Conservation (phyloP, 2,888 invertebrate species). For the Agelastica alni region DNA sequence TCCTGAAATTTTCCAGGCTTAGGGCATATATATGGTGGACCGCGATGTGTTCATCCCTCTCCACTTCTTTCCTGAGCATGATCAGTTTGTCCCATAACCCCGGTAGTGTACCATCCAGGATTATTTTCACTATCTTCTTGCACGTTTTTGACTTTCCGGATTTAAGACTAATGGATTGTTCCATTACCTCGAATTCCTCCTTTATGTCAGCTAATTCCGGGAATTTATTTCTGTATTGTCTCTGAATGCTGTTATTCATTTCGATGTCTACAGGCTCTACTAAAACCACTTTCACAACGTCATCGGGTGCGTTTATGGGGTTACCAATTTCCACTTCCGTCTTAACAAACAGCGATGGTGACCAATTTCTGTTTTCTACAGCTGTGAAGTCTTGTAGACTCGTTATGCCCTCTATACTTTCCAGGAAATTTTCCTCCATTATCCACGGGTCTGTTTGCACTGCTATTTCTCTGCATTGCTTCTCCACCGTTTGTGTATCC, state of each 20-base stretch:
- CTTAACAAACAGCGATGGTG: not conserved
- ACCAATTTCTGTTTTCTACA: not conserved
- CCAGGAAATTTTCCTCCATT: not conserved
- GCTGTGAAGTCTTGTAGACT: not conserved
- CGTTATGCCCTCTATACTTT: not conserved
- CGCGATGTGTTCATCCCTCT: not conserved
- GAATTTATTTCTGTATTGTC: slow-evolving; percentile 15
- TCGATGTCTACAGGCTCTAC: slow-evolving; percentile 15
- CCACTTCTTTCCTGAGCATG: not conserved
- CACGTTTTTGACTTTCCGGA: not conserved
- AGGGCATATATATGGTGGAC: not conserved
- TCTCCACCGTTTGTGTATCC: not conserved
- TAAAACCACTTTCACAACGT: slow-evolving; percentile 10
- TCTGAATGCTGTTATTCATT: slow-evolving; percentile 20
- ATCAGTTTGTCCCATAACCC: not conserved
- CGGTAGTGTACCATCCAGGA: not conserved
- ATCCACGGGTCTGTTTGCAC: not conserved
- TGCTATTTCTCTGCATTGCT: slow-evolving; percentile 2
- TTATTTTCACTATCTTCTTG: slow-evolving; percentile 3
- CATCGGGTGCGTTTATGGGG: not conserved
- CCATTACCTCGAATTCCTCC: slow-evolving; percentile 15
- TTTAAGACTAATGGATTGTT: not conserved
- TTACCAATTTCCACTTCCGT: slow-evolving; percentile 6
- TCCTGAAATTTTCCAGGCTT: not conserved
- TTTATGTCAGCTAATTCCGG: slow-evolving; percentile 12